These are phyloP conservation scores for Campoplex nolae DNA, from an alignment of 2,888 invertebrate genomes.

Conservation along the genomic window DNA sequence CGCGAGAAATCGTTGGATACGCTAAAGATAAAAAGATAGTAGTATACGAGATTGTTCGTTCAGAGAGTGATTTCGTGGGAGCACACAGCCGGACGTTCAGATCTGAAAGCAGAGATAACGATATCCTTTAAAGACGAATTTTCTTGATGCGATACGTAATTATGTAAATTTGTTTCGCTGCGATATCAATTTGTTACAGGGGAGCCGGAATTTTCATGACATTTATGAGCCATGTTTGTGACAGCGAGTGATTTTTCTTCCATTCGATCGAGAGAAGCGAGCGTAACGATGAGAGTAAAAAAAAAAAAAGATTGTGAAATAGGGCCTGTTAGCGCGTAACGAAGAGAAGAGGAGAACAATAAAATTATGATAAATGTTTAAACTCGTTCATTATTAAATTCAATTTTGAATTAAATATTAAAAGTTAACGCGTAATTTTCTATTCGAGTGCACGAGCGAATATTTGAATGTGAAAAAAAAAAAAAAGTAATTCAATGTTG, in stretches of 20 bases:
- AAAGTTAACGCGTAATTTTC: not conserved
- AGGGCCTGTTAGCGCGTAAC: not conserved
- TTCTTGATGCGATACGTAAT: constrained; percentile 18
- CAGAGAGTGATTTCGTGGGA: constrained; percentile 36
- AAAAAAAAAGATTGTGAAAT: not conserved
- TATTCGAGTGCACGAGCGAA: not conserved
- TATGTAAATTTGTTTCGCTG: constrained; percentile 9
- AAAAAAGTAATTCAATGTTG: constrained; percentile 10
- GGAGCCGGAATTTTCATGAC: not conserved
- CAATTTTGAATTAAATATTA: not conserved
- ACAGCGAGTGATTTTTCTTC: not conserved
- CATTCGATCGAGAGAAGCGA: not conserved
- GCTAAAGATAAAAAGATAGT: constrained; percentile 16
- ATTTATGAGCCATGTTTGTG: not conserved
- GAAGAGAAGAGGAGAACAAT: not conserved
- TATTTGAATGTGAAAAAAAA: not conserved
- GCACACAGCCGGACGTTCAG: constrained; percentile 53
- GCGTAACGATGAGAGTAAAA: not conserved
- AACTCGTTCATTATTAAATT: not conserved
- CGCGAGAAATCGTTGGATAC: constrained; percentile 43
- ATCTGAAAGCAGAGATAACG: constrained; percentile 47
- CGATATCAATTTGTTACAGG: not conserved
- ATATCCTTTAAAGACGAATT: constrained; percentile 36
- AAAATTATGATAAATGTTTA: not conserved
- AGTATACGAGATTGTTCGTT: constrained; percentile 1